These are phyloP conservation scores for Anolis apletophallus DNA, from an alignment of 2,797 vertebrate genomes.

Conservation along the genomic window DNA sequence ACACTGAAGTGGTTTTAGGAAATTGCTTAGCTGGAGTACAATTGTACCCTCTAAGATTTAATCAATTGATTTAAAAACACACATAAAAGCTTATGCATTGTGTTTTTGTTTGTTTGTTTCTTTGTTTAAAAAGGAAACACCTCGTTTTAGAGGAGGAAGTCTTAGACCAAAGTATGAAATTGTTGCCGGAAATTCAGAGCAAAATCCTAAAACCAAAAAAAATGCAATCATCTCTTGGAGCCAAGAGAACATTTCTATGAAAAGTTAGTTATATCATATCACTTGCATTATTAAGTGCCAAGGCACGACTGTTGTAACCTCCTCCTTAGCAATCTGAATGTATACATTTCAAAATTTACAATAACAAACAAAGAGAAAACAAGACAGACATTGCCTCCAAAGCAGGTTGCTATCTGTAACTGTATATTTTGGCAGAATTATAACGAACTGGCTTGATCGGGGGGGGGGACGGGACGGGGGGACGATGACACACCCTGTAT, in stretches of 20 bases:
- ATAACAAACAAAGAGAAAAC: background rate
- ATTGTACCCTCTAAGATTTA: background rate
- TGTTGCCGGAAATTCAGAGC: background rate
- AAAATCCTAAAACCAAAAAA: background rate
- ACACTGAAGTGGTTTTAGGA: background rate
- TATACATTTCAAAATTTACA: background rate
- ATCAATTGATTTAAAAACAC: background rate
- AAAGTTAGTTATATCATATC: background rate
- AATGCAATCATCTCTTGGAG: background rate
- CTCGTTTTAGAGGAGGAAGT: background rate
- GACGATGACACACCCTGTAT: no score
- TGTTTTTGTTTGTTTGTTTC: background rate
- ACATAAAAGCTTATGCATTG: background rate
- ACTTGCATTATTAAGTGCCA: background rate
- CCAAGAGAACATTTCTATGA: background rate
- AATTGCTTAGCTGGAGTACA: background rate
- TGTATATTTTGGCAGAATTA: background rate
- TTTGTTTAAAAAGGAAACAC: background rate
- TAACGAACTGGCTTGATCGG: background rate
- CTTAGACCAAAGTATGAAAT: background rate
- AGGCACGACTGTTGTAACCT: background rate
- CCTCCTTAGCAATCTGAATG: background rate
- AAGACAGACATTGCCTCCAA: background rate
- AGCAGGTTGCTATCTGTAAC: background rate
- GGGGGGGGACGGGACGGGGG: no score